Conservation (phyloP, 2,113 vertebrate species). For the Cynocephalus volans region DNA sequence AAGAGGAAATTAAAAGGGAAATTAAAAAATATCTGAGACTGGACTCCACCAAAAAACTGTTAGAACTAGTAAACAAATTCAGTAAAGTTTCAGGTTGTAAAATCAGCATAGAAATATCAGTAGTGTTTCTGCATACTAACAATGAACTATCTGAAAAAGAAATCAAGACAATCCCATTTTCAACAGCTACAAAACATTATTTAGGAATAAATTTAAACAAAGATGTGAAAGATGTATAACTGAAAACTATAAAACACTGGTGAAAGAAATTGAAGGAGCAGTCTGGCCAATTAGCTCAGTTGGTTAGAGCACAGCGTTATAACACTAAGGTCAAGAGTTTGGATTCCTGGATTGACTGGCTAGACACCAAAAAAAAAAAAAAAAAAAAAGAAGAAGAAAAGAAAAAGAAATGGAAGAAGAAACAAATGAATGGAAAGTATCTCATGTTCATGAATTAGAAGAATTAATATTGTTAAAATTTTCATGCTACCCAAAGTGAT, state of each 20-base stretch:
- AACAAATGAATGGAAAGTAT: background rate
- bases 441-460: background rate
- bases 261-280: background rate
- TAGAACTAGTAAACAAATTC: background rate
- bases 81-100: background rate
- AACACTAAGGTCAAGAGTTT: too few species aligned
- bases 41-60: background rate
- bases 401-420: background rate
- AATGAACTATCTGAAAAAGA: background rate
- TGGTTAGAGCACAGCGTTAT: too few species aligned
- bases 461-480: background rate
- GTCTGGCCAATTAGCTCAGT: too few species aligned
- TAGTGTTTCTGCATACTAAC: background rate
- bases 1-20: background rate
- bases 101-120: background rate
- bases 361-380: too few species aligned
- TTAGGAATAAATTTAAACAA: background rate
- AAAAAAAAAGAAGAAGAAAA: too few species aligned
- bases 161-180: background rate
- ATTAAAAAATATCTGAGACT: too few species aligned
- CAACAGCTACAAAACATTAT: background rate
- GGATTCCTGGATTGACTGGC: too few species aligned
- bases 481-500: background rate
- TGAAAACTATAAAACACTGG: background rate
- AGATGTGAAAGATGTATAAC: background rate